Base-by-base conservation (phyloP, 1,140 invertebrate species). In the Dendroctonus valens region DNA sequence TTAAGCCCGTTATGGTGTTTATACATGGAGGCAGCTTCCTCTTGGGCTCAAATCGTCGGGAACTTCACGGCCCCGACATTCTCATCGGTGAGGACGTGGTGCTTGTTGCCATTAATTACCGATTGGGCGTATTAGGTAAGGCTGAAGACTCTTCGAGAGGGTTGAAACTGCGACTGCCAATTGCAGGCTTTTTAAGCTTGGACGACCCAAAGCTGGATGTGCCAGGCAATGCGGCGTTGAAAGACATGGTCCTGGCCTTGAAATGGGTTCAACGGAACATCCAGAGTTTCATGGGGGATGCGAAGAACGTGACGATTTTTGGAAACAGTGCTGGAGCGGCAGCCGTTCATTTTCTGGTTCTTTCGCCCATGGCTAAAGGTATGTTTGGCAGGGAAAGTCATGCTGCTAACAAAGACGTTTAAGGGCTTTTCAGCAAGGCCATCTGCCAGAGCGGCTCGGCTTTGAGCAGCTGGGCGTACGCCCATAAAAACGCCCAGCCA, bases 391-490 rank as follows among this genome's bases (percentile, higher is more conserved):
- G 26, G 26, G 1, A 26, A 26, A 26, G 26, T 3, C 12, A 46
- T 46, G 12, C 9, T 46, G 12, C 51, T 14, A 37, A 62, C 8
- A 62, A 49, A 37, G 9, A 49, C n/a, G 26, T 39, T 11, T 44
- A 9, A 84, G 87, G 86, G 11, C 75, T 89, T 44, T 90, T 88
- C 72, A 81, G 81, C 65, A 80, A 78, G 74, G 84, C 81, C 3
- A 86, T 89, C 51, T 72, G 84, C 41, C 84, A 87, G 81, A 86
- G 87, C 79, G 88, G 87, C n/a, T 84, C 78, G 7, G 80, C 80
- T 0, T 83, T 72, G 80, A 72, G 77, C 65, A 71, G 77, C 8
- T 68, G 77, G 58, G 79, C 86, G 54, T 77, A 87, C 7, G 59
- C 48, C 26, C 46, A 50, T 6, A 63, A 57, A 7, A 66, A 63